Percentiles rank a stretch among this genome's conserved stretches.
phyloP scores from a whole-genome alignment of 2,113 vertebrate genomes.

The Egretta garzetta region DNA sequence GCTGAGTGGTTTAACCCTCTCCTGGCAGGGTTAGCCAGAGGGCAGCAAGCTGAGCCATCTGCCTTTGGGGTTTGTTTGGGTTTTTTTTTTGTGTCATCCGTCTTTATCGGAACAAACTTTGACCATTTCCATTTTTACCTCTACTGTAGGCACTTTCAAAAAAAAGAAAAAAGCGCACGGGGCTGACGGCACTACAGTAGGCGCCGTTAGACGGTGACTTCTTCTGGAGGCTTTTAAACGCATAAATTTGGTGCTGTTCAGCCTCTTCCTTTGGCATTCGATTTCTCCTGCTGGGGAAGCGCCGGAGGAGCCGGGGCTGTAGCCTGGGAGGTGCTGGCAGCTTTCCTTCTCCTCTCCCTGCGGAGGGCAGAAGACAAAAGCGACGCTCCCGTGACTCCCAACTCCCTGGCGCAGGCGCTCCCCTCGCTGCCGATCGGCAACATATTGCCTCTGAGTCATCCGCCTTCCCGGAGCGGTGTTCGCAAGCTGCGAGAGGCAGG shows the following conservation, averaged over 20 bases:
- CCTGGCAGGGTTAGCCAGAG: not conserved
- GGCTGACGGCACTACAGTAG: not conserved
- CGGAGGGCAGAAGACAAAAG: not conserved
- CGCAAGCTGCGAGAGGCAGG: not conserved
- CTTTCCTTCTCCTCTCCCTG: not conserved
- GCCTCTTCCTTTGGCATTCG: not conserved
- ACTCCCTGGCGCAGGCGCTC: not conserved
- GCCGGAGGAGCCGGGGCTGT: not conserved
- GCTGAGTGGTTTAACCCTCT: slow-evolving; percentile 10
- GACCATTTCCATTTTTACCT: not conserved
- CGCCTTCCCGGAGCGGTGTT: rapidly evolving
- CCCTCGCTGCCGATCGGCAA: not conserved
- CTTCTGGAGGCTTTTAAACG: not conserved
- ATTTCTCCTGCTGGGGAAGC: not conserved
- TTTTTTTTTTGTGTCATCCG: not conserved
- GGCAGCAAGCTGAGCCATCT: not conserved
- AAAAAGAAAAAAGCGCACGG: rapidly evolving
- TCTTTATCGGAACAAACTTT: not conserved
- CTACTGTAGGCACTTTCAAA: rapidly evolving
- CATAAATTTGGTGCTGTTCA: not conserved
- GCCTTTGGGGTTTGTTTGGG: not conserved
- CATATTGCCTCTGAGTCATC: not conserved
- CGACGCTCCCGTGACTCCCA: not conserved
- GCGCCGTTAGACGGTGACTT: not conserved
- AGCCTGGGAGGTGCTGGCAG: not conserved